Conservation (phyloP, 2,797 vertebrate species). For the Anniella stebbinsi region DNA sequence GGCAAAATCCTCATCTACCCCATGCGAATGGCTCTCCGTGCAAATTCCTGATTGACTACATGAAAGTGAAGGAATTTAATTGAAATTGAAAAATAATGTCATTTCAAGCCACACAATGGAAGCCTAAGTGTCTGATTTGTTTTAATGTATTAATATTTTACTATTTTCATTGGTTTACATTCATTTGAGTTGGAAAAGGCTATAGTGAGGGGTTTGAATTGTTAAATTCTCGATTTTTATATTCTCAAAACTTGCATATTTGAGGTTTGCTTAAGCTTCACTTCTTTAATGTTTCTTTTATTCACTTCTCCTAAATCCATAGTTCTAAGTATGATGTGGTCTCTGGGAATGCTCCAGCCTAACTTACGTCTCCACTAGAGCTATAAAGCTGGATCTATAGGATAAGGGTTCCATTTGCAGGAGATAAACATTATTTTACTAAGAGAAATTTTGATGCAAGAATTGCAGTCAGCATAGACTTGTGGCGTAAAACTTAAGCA, state of each 20-base stretch:
- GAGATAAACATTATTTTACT: neutral
- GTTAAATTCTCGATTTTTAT: neutral
- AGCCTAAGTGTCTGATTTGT: neutral
- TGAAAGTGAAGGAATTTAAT: neutral
- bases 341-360: neutral
- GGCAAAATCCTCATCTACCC: neutral
- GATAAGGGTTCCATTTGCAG: neutral
- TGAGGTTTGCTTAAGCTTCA: neutral
- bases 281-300: neutral
- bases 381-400: neutral
- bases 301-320: neutral
- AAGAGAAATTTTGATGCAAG: neutral
- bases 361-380: neutral
- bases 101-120: neutral
- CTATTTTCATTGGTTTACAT: neutral
- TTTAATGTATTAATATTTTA: neutral
- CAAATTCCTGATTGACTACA: accelerated
- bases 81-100: neutral
- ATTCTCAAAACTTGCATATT: neutral
- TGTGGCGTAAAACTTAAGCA: neutral
- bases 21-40: accelerated
- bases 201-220: neutral
- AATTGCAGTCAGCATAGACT: neutral
- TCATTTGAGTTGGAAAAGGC: conserved; percentile 18
- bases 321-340: neutral